Conservation (phyloP, 2,888 invertebrate species). For the Agrochola circellaris region DNA sequence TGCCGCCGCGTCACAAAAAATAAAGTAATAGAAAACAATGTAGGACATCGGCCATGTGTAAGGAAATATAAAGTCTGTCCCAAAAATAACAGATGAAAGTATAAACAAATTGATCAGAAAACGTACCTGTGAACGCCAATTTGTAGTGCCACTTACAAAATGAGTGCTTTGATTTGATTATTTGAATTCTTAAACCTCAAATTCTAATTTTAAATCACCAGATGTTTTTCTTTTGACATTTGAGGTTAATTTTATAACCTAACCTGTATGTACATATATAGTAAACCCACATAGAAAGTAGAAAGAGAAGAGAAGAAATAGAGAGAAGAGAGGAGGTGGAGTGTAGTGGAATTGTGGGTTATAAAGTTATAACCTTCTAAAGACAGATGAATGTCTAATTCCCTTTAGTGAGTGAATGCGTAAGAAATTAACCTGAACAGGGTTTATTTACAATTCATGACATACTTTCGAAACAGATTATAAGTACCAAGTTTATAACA, state of each 20-base stretch:
- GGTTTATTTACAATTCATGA: not conserved
- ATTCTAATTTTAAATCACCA: not conserved
- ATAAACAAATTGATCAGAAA: not conserved
- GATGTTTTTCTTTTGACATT: not conserved
- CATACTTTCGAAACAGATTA: not conserved
- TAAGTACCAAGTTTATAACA: conserved; percentile 2
- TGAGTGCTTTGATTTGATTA: not conserved
- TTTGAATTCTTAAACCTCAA: not conserved
- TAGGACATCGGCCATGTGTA: conserved; percentile 37
- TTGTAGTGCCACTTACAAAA: not conserved
- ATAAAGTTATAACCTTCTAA: not conserved
- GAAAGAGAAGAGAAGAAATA: too few species aligned
- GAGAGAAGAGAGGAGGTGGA: too few species aligned
- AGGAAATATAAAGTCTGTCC: not conserved
- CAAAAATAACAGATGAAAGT: not conserved
- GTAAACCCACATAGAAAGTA: too few species aligned
- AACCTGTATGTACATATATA: too few species aligned
- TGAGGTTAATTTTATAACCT: not conserved
- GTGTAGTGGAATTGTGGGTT: too few species aligned
- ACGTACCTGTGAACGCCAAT: not conserved
- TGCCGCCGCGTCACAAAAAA: conserved; percentile 55
- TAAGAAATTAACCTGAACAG: not conserved
- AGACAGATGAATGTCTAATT: not conserved
- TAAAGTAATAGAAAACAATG: conserved; percentile 57
- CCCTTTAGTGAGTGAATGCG: not conserved